Evolutionary conservation across 2,888 invertebrate genomes (phyloP), one percentile per base, ranked within the genome.

Genomic region (Tinea trinotella): DNA sequence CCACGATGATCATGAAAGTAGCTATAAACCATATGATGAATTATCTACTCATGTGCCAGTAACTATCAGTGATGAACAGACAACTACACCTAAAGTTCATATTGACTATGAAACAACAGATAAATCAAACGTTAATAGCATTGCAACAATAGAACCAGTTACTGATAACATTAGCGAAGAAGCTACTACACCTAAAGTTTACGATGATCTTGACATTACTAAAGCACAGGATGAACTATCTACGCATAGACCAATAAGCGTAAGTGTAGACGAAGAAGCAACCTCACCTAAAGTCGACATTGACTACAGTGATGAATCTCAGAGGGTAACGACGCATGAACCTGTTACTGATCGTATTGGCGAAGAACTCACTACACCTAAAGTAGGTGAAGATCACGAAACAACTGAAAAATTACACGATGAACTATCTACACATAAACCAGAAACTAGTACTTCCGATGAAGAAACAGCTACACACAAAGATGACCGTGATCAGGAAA

Each of bases 361-460:
- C 13, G 40, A 40, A 40, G 13, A 46, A 18, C 19, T 1, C 2
- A 46, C 46, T 2, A 46, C 46, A 19, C 18, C 10, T 1, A 40
- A 40, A n/a, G 13, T 6, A 6, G 7, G 2, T 6, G 13, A 13
- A 2, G 40, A 15, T 40, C 40, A 40, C 2, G 40, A 40, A 1
- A 15, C 15, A 40, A 40, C 40, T 13, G 40, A 40, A 40, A 2
- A 12, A 40, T 13, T 13, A 40, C 40, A 15, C 40, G 13, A 2
- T 40, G 49, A 49, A 13, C 10, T 22, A 49, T 49, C 49, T 20
- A 49, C 49, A 49, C 18, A 3, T 19, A 12, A n/a, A 49, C 20
- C 20, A 3, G 12, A 18, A 12, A 12, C 20, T 6, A 15, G 15
- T 40, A 15, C 2, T 15, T 2, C 13, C 6, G 12, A 15, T 2